These are phyloP conservation scores for Meta bourneti DNA, from an alignment of 2,888 invertebrate genomes.

Conservation along the genomic window DNA sequence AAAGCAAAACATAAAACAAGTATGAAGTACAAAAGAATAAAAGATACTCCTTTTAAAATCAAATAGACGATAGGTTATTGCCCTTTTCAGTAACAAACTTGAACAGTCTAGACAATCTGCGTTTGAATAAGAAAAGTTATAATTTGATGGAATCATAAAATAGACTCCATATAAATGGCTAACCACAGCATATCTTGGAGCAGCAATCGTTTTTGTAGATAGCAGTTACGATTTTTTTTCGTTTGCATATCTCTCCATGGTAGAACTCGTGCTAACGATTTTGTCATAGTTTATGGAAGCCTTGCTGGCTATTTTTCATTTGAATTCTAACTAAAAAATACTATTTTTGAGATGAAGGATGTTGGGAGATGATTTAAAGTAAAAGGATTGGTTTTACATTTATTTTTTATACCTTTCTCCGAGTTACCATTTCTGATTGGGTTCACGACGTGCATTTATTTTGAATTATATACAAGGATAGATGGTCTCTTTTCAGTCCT, in stretches of 20 bases:
- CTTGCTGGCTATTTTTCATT: neutral
- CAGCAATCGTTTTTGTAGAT: neutral
- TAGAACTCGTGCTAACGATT: neutral
- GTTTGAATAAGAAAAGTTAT: neutral
- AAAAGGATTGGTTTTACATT: too few species aligned
- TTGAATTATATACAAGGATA: too few species aligned
- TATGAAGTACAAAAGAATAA: neutral
- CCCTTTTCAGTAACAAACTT: neutral
- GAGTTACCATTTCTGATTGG: too few species aligned
- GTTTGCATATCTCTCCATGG: neutral
- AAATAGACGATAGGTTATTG: neutral
- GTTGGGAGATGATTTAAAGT: neutral
- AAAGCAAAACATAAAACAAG: too few species aligned
- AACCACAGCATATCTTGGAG: neutral
- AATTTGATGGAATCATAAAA: neutral
- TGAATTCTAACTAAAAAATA: neutral
- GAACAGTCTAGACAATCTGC: neutral
- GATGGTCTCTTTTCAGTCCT: too few species aligned
- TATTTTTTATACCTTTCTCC: too few species aligned
- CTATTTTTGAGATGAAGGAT: neutral
- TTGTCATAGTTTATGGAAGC: neutral
- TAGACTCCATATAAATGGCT: neutral
- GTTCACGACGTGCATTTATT: too few species aligned
- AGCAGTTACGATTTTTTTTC: neutral
- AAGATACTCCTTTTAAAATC: neutral